phyloP scores from a whole-genome alignment of 2,888 invertebrate species.

The Leptopilina drosophilae region DNA sequence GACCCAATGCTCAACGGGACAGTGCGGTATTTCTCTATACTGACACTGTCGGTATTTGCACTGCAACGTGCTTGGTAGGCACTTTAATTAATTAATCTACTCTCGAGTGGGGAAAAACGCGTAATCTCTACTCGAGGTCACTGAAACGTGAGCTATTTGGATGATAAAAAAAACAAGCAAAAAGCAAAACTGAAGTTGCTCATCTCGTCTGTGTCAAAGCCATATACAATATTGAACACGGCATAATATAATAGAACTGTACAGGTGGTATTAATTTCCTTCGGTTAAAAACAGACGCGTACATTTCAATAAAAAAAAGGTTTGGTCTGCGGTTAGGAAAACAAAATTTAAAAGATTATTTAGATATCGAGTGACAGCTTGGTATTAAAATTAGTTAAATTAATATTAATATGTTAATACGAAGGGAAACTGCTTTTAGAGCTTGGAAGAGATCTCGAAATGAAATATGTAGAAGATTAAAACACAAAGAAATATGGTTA shows the following conservation, averaged over 20 bases:
- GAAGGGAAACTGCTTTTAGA: too few species aligned
- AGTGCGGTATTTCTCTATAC: background rate
- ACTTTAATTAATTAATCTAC: conserved; percentile 40
- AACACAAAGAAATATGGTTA: too few species aligned
- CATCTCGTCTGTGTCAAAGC: conserved; percentile 25
- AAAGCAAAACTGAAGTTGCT: conserved; percentile 19
- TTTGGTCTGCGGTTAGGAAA: background rate
- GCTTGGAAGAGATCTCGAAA: too few species aligned
- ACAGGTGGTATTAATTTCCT: conserved; percentile 22
- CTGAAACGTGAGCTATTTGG: conserved; percentile 28
- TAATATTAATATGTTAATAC: too few species aligned
- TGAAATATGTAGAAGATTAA: too few species aligned
- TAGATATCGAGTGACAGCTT: too few species aligned
- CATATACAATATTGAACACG: background rate
- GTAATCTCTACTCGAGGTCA: conserved; percentile 29
- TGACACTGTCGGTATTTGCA: conserved; percentile 28
- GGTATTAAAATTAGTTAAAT: too few species aligned
- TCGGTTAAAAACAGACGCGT: background rate
- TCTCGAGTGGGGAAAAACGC: conserved; percentile 26
- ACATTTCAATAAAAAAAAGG: background rate
- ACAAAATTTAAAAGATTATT: background rate
- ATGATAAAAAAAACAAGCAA: conserved; percentile 6
- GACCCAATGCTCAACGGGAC: conserved; percentile 26
- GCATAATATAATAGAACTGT: background rate
- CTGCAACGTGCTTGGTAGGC: conserved; percentile 31